Evolutionary conservation across 1,140 invertebrate species (phyloP), one percentile per base, ranked within the genome.

Genomic region (Caenorhabditis tropicalis): DNA sequence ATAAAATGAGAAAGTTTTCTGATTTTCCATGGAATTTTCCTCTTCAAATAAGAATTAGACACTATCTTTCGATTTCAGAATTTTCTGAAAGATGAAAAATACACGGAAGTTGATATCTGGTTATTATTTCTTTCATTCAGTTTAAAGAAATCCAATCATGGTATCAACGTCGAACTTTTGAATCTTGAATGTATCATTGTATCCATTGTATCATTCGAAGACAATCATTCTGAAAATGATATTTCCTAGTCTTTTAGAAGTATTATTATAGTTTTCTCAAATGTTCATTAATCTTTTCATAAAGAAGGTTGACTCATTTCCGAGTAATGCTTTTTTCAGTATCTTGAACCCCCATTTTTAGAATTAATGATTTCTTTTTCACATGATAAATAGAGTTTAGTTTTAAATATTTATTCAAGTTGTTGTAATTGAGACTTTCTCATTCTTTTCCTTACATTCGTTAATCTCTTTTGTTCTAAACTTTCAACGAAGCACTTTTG

Each of bases 381-480:
- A 43, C 39, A 43, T 51, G 48, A 51, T 19, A 51, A 56, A 56
- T 56, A 1, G 24, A 56, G 7, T 56, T 24, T 56, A 43, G 39
- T 43, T 43, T 43, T 43, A 43, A 6, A 43, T 43, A 6, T 43
- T 6, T 43, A 43, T 43, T 43, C 29, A 2, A 56, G 21, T 24
- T 56, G 21, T 56, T 56, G 21, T 29, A 56, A 56, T 19, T 27
- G 21, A 2, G n/a, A 51, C 9, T n/a, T 21, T n/a, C 21, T 51
- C 19, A 16, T 21, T 51, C 15, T 51, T n/a, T 21, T 51, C 21
- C 19, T 65, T 65, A 33, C 58, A 65, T 36, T 33, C 31, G 31
- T 65, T 65, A 65, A 65, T 65, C 58, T 65, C 31, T 56, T 56
- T 56, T 56, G 15, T 24, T n/a, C 31, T 65, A 33, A 65, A 65